phyloP scores from a whole-genome alignment of 2,113 vertebrate species.

The Scytalopus superciliaris region DNA sequence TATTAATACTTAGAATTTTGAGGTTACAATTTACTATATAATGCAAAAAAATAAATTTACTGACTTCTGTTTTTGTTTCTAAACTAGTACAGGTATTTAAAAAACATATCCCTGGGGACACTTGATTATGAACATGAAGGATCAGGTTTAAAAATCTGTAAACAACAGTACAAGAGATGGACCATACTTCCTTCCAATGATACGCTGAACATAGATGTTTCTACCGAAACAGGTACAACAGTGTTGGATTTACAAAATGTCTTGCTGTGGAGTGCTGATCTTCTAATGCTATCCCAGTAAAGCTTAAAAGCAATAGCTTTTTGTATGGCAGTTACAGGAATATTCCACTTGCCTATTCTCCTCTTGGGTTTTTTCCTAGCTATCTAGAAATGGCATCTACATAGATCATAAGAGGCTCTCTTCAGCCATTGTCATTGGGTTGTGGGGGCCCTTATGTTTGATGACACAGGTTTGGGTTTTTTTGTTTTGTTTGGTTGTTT shows the following conservation, averaged over 20 bases:
- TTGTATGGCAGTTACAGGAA: background rate
- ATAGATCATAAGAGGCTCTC: background rate
- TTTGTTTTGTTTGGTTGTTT: too few relatives aligned
- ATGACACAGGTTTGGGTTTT: background rate
- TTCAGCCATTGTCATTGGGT: background rate
- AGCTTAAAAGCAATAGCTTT: background rate
- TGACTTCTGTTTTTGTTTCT: slow-evolving; percentile 28
- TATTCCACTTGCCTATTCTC: background rate
- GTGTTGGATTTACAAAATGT: background rate
- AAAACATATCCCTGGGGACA: slow-evolving; percentile 83
- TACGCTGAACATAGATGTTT: slow-evolving; percentile 79
- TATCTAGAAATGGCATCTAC: background rate
- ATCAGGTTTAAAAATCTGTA: slow-evolving; percentile 85
- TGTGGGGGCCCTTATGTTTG: background rate
- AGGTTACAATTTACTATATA: background rate
- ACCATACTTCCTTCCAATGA: slow-evolving; percentile 75
- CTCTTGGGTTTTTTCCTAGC: background rate
- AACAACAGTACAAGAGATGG: slow-evolving; percentile 83
- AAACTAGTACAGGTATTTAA: slow-evolving; percentile 83
- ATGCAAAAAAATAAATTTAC: too few relatives aligned
- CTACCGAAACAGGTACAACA: slow-evolving; percentile 83
- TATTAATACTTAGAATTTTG: background rate
- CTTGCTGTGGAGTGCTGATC: background rate
- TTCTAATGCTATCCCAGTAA: background rate
- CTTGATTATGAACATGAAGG: slow-evolving; percentile 79